Conservation (phyloP, 1,140 invertebrate genomes). For the Tetranychus urticae region DNA sequence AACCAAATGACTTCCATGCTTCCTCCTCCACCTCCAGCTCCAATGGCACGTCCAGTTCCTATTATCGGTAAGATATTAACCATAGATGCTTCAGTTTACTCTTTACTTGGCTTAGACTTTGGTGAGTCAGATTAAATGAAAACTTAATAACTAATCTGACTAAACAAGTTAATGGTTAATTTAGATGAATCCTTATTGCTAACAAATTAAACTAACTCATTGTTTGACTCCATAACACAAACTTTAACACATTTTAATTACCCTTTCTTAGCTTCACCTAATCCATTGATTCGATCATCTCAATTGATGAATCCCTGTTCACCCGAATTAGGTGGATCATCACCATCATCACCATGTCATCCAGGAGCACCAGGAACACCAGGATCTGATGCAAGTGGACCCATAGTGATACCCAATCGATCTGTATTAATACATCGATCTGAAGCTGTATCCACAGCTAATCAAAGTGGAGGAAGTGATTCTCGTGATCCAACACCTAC, state of each 20-base stretch:
- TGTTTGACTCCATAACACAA: neutral
- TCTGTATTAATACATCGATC: neutral
- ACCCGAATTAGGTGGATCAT: neutral
- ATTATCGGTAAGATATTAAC: conserved; percentile 39
- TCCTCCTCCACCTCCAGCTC: conserved; percentile 70
- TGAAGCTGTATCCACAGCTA: neutral
- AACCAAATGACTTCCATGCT: conserved; percentile 25
- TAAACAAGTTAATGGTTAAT: no score
- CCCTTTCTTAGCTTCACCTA: neutral
- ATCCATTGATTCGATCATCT: neutral
- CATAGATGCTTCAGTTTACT: no score
- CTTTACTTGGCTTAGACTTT: no score
- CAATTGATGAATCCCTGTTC: neutral
- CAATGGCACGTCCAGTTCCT: conserved; percentile 81
- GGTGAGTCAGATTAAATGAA: no score
- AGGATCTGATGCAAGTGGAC: neutral
- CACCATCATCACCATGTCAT: neutral
- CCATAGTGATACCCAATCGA: neutral
- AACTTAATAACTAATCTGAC: no score
- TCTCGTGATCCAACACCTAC: neutral
- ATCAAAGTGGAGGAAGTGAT: neutral
- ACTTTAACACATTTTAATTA: no score
- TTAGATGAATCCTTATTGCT: no score
- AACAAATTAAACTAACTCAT: no score
- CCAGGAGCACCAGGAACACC: neutral